Conservation (phyloP, 2,888 invertebrate genomes). For the Bimastos eiseni region DNA sequence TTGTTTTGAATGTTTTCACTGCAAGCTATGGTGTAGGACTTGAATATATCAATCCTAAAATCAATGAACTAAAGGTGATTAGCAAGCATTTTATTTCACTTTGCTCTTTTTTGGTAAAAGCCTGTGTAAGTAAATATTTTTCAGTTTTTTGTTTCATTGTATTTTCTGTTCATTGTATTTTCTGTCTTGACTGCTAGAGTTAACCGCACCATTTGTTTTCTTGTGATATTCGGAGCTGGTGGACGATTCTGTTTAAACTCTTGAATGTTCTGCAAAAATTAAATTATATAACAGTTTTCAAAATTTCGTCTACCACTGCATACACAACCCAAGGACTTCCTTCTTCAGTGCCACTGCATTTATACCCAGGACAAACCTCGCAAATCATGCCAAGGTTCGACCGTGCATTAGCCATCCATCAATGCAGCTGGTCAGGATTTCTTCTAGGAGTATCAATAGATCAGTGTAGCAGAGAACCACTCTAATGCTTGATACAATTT, state of each 20-base stretch:
- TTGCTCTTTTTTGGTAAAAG: not conserved
- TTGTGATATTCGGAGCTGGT: not conserved
- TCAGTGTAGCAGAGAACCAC: too few species aligned
- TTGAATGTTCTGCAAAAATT: not conserved
- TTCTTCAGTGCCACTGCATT: too few species aligned
- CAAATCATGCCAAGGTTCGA: not conserved
- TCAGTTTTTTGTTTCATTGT: not conserved
- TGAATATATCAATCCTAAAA: not conserved
- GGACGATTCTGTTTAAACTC: not conserved
- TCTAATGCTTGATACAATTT: too few species aligned
- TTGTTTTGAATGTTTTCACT: not conserved
- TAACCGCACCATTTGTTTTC: not conserved
- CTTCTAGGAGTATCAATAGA: too few species aligned
- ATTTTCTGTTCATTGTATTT: not conserved
- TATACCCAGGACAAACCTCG: not conserved
- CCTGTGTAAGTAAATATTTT: constrained; percentile 13
- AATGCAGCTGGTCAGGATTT: not conserved
- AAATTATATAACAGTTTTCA: not conserved
- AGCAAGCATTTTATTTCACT: not conserved
- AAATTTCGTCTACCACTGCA: too few species aligned
- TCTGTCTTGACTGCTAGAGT: constrained; percentile 3
- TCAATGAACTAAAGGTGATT: not conserved
- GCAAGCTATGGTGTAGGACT: not conserved
- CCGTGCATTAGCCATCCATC: not conserved
- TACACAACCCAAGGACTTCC: too few species aligned